phyloP scores from a whole-genome alignment of 1,140 invertebrate species.

The Anadara kagoshimensis region DNA sequence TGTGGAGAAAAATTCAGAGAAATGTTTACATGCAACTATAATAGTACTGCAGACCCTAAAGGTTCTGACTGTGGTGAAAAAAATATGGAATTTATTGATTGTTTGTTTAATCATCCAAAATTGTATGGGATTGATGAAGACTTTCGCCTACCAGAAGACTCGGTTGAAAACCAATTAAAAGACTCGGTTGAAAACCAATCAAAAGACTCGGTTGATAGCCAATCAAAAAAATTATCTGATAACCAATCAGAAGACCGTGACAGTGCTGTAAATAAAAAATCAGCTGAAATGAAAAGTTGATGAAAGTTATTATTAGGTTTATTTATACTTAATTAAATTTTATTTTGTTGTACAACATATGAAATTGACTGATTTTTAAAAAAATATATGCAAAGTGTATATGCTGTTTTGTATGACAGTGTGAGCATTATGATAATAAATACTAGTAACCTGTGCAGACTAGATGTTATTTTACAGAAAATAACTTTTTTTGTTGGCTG shows the following conservation, averaged over 20 bases:
- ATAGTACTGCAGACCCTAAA: constrained; percentile 84
- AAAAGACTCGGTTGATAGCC: background rate
- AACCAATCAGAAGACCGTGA: background rate
- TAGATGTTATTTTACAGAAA: no score
- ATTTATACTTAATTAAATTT: no score
- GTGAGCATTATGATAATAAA: no score
- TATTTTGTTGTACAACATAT: no score
- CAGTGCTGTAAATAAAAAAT: background rate
- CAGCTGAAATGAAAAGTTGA: background rate
- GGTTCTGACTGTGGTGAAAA: constrained; percentile 76
- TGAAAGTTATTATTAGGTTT: background rate
- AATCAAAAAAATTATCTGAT: background rate
- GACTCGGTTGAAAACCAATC: background rate
- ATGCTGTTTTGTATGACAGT: no score
- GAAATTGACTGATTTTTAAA: no score
- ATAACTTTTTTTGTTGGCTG: no score
- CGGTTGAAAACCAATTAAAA: background rate
- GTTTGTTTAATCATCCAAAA: constrained; percentile 6
- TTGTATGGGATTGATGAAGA: background rate
- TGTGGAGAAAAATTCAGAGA: constrained; percentile 94
- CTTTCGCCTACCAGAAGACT: background rate
- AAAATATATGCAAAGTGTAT: no score
- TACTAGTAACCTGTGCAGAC: no score
- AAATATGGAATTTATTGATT: background rate
- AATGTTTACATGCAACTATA: constrained; percentile 96